Evolutionary conservation across 2,888 invertebrate genomes (phyloP).

Genomic region (Cryptocephalus moraei): DNA sequence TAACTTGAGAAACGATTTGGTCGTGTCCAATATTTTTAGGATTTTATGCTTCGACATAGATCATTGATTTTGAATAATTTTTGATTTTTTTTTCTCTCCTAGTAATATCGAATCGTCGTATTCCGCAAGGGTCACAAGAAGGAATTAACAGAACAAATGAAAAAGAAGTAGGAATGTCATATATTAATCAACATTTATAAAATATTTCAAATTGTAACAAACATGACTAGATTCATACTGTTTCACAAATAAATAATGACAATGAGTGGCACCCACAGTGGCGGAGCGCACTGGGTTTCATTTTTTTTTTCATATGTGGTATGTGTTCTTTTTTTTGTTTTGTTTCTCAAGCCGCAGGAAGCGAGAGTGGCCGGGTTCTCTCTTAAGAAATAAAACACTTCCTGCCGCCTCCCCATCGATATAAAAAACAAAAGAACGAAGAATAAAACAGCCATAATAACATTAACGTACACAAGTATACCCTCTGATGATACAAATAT

Average conservation of each 20-base stretch:
- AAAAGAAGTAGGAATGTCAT: conserved; percentile 43
- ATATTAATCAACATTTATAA: conserved; percentile 47
- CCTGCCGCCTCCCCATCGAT: conserved; percentile 31
- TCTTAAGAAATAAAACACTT: conserved; percentile 21
- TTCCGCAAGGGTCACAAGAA: background rate
- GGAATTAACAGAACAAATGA: background rate
- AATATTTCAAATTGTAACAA: conserved; percentile 47
- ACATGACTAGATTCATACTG: conserved; percentile 46
- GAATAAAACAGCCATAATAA: conserved; percentile 35
- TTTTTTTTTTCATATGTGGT: no score
- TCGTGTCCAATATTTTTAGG: no score
- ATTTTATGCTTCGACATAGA: no score
- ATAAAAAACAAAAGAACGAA: conserved; percentile 23
- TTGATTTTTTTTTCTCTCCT: no score
- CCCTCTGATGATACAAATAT: conserved; percentile 21
- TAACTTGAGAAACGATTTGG: no score
- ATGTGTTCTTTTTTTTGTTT: no score
- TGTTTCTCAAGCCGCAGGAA: conserved; percentile 12
- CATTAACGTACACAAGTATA: conserved; percentile 37
- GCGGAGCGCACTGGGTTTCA: no score
- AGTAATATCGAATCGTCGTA: no score
- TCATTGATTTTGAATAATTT: no score
- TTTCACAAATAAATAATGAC: conserved; percentile 39
- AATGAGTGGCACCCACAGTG: conserved; percentile 29
- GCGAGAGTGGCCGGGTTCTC: conserved; percentile 40